Conservation (phyloP, 2,888 invertebrate species). For the Dynastes maya region DNA sequence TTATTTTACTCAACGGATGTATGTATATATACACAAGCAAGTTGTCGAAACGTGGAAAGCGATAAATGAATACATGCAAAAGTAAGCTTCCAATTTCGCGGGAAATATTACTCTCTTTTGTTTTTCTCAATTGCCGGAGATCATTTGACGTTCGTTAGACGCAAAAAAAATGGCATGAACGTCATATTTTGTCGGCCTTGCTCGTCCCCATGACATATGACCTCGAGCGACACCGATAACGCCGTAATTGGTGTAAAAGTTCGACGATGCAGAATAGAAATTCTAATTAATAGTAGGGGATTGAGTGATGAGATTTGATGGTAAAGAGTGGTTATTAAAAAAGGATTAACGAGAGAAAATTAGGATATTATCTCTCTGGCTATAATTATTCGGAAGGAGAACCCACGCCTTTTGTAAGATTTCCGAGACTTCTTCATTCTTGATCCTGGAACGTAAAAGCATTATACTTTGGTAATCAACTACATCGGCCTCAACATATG, state of each 20-base stretch:
- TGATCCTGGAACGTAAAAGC: too few species aligned
- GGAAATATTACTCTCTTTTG: background rate
- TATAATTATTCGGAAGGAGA: too few species aligned
- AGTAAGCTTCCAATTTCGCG: background rate
- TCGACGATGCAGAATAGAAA: background rate
- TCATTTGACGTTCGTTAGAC: background rate
- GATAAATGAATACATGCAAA: background rate
- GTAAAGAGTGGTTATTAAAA: too few species aligned
- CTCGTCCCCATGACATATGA: conserved; percentile 56
- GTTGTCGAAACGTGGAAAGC: conserved; percentile 7
- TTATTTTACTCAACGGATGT: background rate
- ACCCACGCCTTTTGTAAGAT: too few species aligned
- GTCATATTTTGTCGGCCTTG: conserved; percentile 52
- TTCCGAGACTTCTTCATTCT: too few species aligned
- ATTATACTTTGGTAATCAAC: too few species aligned
- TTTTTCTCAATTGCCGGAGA: background rate
- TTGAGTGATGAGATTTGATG: background rate
- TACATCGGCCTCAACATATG: too few species aligned
- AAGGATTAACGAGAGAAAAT: too few species aligned
- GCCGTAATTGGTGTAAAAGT: conserved; percentile 4
- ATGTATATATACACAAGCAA: conserved; percentile 5
- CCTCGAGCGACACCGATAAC: conserved; percentile 25
- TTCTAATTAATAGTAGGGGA: background rate
- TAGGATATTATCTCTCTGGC: too few species aligned
- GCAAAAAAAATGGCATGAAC: background rate